phyloP scores from a whole-genome alignment of 2,888 invertebrate species.

The Eustalomyia histrio region DNA sequence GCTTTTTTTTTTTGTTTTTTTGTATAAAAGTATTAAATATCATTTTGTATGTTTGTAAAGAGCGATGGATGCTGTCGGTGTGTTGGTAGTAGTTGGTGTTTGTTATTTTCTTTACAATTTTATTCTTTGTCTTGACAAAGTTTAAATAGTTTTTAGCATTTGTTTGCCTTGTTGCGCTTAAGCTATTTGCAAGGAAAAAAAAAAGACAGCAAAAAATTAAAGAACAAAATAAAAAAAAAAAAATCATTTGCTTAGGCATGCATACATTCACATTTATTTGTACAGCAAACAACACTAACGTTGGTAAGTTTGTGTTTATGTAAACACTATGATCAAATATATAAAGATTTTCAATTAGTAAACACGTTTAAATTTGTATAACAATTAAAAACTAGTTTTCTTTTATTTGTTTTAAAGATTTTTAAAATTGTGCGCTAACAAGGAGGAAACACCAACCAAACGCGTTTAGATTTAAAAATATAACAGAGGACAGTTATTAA shows the following conservation, averaged over 20 bases:
- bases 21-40: conserved; percentile 29
- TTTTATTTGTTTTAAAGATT: too few species aligned
- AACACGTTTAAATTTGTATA: too few species aligned
- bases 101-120: conserved; percentile 43
- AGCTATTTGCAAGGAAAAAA: conserved; percentile 44
- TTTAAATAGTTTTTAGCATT: conserved; percentile 55
- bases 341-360: neutral
- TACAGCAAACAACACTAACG: conserved; percentile 18
- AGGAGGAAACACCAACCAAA: too few species aligned
- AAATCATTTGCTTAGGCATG: conserved; percentile 48
- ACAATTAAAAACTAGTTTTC: neutral
- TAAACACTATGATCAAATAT: neutral
- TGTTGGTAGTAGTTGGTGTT: conserved; percentile 25
- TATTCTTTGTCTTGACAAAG: conserved; percentile 42
- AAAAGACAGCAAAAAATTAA: conserved; percentile 12
- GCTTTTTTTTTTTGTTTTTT: neutral
- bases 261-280: conserved; percentile 31
- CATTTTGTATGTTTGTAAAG: conserved; percentile 21
- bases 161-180: conserved; percentile 41
- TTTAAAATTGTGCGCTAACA: neutral
- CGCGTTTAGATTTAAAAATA: too few species aligned
- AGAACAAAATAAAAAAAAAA: conserved; percentile 1
- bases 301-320: neutral
- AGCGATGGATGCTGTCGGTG: neutral
- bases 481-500: too few species aligned